These are phyloP conservation scores for Chlamydotis undulata DNA, from an alignment of 2,113 vertebrate genomes.

Conservation along the genomic window DNA sequence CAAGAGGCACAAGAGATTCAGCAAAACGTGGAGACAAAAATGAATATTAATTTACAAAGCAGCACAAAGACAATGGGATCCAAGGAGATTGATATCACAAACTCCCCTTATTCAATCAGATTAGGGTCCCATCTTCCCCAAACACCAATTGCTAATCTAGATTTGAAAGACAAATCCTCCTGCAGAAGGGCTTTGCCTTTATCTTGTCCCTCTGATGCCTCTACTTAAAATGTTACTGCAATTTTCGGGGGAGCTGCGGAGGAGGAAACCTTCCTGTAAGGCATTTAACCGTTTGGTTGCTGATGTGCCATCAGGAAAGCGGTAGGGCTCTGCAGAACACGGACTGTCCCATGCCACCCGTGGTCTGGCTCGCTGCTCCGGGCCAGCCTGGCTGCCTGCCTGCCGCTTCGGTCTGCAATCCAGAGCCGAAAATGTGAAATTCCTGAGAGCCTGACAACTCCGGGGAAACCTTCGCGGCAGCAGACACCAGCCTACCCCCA, in stretches of 20 bases:
- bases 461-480: background rate
- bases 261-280: background rate
- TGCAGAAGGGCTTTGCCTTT: conserved; percentile 43
- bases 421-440: background rate
- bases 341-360: rapidly evolving
- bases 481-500: background rate
- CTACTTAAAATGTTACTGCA: background rate
- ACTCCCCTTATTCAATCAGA: conserved; percentile 44
- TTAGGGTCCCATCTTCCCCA: conserved; percentile 44
- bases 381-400: background rate
- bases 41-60: conserved; percentile 63
- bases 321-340: rapidly evolving
- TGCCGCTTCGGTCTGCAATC: background rate
- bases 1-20: background rate
- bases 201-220: conserved; percentile 24
- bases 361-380: background rate
- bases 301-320: background rate
- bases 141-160: conserved; percentile 42
- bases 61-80: conserved; percentile 51
- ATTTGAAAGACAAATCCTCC: conserved; percentile 57
- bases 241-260: background rate
- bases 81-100: conserved; percentile 39
- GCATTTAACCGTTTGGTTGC: background rate
- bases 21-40: background rate
- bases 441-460: background rate